These are phyloP conservation scores for Phoxinus dragarum DNA, from an alignment of 2,797 vertebrate species.

Conservation along the genomic window DNA sequence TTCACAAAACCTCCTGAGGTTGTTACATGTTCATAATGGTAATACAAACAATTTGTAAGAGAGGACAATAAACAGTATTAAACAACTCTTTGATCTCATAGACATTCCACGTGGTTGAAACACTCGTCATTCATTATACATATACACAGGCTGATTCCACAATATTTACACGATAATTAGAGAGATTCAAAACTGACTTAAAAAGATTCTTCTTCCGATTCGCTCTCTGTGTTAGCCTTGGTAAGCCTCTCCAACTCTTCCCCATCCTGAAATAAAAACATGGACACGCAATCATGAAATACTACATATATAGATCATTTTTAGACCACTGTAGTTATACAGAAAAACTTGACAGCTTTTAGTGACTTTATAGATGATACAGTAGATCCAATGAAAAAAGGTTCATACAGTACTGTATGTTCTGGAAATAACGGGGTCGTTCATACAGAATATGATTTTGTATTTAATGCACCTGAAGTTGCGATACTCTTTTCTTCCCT, in stretches of 20 bases:
- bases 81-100: neutral
- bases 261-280: conserved; percentile 84
- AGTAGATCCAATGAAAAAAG: neutral
- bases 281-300: conserved; percentile 55
- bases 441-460: neutral
- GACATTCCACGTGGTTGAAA: neutral
- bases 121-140: neutral
- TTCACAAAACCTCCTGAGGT: neutral
- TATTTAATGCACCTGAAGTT: neutral
- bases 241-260: conserved; percentile 92
- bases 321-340: neutral
- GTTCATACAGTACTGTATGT: neutral
- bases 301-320: neutral
- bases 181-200: conserved; percentile 58
- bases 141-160: conserved; percentile 20
- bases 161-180: conserved; percentile 42
- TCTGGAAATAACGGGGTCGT: neutral
- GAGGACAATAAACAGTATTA: neutral
- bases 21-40: neutral
- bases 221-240: conserved; percentile 86
- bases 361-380: neutral
- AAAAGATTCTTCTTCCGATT: conserved; percentile 88
- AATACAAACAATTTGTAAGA: neutral
- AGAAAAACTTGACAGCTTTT: neutral
- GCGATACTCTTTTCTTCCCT: neutral